phyloP scores from a whole-genome alignment of 2,113 vertebrate genomes.

The Nyctereutes procyonoides region DNA sequence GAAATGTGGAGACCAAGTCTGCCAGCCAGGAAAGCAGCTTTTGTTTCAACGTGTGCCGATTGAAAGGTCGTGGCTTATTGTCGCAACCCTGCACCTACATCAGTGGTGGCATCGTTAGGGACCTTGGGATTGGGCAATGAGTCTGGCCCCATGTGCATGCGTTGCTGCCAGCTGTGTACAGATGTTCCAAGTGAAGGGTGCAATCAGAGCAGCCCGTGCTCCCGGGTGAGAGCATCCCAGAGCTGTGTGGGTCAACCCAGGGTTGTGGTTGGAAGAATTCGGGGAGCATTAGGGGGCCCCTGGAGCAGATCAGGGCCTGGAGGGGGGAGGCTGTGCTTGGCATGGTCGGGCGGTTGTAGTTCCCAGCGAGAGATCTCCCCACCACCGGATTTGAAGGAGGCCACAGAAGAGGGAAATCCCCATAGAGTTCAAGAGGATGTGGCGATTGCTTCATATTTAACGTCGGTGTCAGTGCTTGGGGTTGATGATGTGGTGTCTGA shows the following conservation, averaged over 20 bases:
- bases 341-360: accelerated
- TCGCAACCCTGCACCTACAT: not conserved
- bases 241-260: not conserved
- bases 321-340: not conserved
- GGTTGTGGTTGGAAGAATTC: no score
- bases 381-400: not conserved
- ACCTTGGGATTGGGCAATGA: not conserved
- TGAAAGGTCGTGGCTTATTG: accelerated
- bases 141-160: not conserved
- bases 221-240: not conserved
- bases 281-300: not conserved
- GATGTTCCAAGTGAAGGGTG: not conserved
- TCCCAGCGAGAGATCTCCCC: not conserved
- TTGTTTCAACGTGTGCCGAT: not conserved
- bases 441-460: not conserved
- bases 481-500: not conserved
- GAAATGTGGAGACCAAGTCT: accelerated
- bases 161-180: not conserved
- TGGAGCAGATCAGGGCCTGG: no score
- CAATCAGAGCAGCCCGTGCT: not conserved
- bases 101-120: not conserved
- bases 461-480: not conserved
- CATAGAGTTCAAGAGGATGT: not conserved
- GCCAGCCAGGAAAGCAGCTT: no score
- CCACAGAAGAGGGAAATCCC: not conserved